phyloP scores from a whole-genome alignment of 2,113 vertebrate genomes.

The Epinephelus cyanopodus region DNA sequence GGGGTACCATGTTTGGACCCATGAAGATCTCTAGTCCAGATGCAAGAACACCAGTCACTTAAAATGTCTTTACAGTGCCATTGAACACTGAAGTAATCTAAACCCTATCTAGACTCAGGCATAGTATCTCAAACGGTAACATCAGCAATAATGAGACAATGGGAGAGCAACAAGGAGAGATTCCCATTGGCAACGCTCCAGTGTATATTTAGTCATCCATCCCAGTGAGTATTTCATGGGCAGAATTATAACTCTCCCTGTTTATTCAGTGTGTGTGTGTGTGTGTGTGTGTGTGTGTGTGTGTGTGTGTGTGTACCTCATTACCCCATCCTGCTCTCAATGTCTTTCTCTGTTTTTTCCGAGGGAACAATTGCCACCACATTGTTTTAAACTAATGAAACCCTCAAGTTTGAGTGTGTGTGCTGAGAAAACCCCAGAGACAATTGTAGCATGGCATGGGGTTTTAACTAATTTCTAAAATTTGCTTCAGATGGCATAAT shows the following conservation, averaged over 20 bases:
- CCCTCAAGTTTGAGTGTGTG: neutral
- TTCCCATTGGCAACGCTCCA: slow-evolving; percentile 81
- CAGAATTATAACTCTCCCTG: slow-evolving; percentile 40
- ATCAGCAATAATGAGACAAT: slow-evolving; percentile 68
- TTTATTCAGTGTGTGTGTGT: slow-evolving; percentile 49
- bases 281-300: neutral
- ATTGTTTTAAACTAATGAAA: slow-evolving; percentile 31
- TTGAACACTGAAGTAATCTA: slow-evolving; percentile 29
- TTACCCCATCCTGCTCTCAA: slow-evolving; percentile 28
- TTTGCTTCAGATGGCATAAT: slow-evolving; percentile 12
- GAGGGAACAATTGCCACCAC: slow-evolving; percentile 15
- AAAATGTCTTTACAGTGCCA: slow-evolving; percentile 9
- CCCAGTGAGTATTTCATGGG: slow-evolving; percentile 61
- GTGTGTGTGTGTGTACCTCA: slow-evolving; percentile 41
- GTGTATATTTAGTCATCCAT: slow-evolving; percentile 78
- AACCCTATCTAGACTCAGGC: neutral
- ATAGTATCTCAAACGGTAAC: slow-evolving; percentile 44
- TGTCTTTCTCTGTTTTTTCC: slow-evolving; percentile 9
- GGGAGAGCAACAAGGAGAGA: slow-evolving; percentile 61
- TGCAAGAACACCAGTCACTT: neutral
- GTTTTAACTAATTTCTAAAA: slow-evolving; percentile 19
- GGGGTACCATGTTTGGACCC: neutral
- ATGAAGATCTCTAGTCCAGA: neutral
- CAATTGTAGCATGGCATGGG: slow-evolving; percentile 1
- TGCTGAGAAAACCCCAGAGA: slow-evolving; percentile 23